A percentile compares a stretch with the other conserved stretches of the same genome.
phyloP scores from a whole-genome alignment of 2,797 vertebrate species.

The Sarcoramphus papa region DNA sequence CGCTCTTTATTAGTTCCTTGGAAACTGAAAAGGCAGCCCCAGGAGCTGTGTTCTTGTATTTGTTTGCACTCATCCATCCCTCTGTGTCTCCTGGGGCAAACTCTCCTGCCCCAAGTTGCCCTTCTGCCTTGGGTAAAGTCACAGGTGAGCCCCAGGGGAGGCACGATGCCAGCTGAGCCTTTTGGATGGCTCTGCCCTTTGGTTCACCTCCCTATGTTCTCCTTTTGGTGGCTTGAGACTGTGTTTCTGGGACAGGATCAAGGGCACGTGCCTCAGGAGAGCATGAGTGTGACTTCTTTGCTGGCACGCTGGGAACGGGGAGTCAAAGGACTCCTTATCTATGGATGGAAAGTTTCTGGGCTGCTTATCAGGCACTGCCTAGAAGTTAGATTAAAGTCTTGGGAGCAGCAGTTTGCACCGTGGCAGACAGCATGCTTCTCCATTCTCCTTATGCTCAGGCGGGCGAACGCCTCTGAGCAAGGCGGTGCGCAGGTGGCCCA shows the following conservation, averaged over 20 bases:
- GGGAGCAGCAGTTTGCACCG: neutral
- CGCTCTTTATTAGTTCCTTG: neutral
- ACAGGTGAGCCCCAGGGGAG: neutral
- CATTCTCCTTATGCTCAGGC: neutral
- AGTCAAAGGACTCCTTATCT: constrained; percentile 37
- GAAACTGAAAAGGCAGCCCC: neutral
- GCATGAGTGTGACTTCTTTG: neutral
- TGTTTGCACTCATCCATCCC: neutral
- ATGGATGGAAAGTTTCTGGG: constrained; percentile 40
- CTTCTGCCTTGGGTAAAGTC: neutral
- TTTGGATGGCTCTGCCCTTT: neutral
- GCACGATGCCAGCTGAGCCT: neutral
- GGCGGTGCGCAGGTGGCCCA: neutral
- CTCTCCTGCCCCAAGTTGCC: neutral
- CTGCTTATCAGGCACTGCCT: constrained; percentile 22
- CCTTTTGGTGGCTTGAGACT: neutral
- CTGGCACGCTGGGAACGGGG: neutral
- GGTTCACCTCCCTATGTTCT: neutral
- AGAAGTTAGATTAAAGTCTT: constrained; percentile 3
- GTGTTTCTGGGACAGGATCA: neutral
- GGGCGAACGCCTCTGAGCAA: neutral
- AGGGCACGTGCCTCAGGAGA: neutral
- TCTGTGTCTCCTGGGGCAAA: neutral
- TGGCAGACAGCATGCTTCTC: neutral
- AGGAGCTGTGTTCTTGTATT: neutral